Evolutionary conservation across 2,113 vertebrate species (phyloP), one percentile per base, ranked within the genome.

Genomic region (Camelus bactrianus): DNA sequence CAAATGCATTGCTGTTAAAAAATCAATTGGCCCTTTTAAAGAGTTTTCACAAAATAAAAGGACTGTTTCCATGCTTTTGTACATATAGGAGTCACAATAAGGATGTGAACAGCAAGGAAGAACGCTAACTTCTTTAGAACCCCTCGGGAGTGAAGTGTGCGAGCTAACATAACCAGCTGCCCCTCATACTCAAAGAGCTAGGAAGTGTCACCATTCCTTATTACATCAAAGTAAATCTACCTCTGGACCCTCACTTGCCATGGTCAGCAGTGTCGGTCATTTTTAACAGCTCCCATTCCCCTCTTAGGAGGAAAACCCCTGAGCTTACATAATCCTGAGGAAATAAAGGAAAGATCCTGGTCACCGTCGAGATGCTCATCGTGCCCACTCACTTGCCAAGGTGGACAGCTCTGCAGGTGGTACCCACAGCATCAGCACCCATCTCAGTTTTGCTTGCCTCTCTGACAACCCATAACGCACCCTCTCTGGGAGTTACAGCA

Each of bases 41-140:
- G 52, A 81, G 38, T 90, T 81, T 54, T 15, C 77, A 89, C 22
- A 77, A 82, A 93, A 91, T 77, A 22, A 95, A 88, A 81, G 96
- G 15, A 79, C 6, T 26, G 0, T 52, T 79, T 89, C 17, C 5
- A 83, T 4, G 52, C 10, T 89, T 72, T 72, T 64, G 24, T n/a
- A 70, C 50, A 14, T 38, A n/a, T n/a, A 76, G 2, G 12, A 88
- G 22, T 92, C 73, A 30, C 5, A 91, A 85, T 64, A 32, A 82
- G 28, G 30, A 22, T 22, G 3, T 30, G 24, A 75, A n/a, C 17
- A 86, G 26, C 16, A 30, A 92, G 46, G 9, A 93, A 50, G 42
- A 56, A 48, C 12, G 28, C 20, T 46, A 89, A 81, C 80, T 42
- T 46, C 52, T 80, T 82, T 73, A 77, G 60, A 94, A 89, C 88